Evolutionary conservation across 2,113 vertebrate species (phyloP), one percentile per base, ranked within the genome.

Genomic region (Cichladusa arquata): DNA sequence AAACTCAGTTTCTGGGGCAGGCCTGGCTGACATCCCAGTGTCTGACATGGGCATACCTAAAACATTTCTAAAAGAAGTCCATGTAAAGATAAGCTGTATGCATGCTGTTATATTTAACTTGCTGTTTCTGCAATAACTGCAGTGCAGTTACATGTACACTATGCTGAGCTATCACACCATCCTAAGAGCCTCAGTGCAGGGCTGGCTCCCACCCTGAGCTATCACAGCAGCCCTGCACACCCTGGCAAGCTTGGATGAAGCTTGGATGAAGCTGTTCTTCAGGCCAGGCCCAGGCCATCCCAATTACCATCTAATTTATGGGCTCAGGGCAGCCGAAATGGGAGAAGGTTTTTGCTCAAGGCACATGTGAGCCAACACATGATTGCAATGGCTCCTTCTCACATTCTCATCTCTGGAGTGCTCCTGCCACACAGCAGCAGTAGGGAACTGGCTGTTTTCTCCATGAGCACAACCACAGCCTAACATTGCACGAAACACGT

Each of bases 391-490:
- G 53, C 57, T 92, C 66, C 50, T 87, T 47, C 89, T 93, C 1
- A 2, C 66, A 69, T 76, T 72, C 65, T 36, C n/a, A 61, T 95
- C 81, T 95, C 77, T 77, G 58, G 28, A 66, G 66, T 40, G 57
- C 61, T 93, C 89, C 65, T 97, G 84, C 66, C 88, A 69, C 91
- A 65, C 76, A 89, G 48, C 36, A 89, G 72, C 91, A 89, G 86
- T 36, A 62, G 74, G 80, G 58, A 90, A 88, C 4, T 11, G 94
- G 50, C 45, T 85, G 57, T 92, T 92, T 95, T 86, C 85, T 86
- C 74, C 84, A 80, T 14, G 19, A 91, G 47, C 58, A 50, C 69
- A 95, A 89, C 93, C 91, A 76, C 86, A 94, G 77, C 57, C 31
- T 65, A 44, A 64, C 36, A 45, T 44, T 57, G 84, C 91, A 91